A percentile compares a stretch with the other conserved stretches of the same genome.
phyloP scores from a whole-genome alignment of 2,113 vertebrate species.

The Tauraco erythrolophus region DNA sequence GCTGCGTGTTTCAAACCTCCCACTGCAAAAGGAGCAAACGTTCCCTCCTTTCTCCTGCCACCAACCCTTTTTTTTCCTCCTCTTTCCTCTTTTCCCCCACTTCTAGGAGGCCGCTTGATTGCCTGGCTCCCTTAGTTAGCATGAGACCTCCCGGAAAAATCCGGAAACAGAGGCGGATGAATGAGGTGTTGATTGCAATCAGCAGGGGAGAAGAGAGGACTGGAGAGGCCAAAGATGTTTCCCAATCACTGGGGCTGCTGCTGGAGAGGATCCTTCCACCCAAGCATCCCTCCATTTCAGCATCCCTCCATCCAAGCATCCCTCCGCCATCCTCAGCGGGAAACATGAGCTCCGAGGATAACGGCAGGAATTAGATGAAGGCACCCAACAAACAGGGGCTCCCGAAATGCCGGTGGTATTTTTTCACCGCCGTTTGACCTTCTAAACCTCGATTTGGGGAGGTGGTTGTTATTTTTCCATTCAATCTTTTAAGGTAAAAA shows the following conservation, averaged over 20 bases:
- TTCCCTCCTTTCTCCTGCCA: neutral
- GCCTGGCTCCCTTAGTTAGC: slow-evolving; percentile 49
- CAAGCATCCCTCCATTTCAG: too few species aligned
- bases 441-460: slow-evolving; percentile 61
- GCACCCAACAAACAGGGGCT: neutral
- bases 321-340: neutral
- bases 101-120: slow-evolving; percentile 43
- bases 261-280: neutral
- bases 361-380: neutral
- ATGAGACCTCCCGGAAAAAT: slow-evolving; percentile 38
- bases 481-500: slow-evolving; percentile 68
- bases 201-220: slow-evolving; percentile 38
- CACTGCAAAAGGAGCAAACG: neutral
- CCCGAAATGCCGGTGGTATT: too few species aligned
- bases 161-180: slow-evolving; percentile 59
- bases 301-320: too few species aligned
- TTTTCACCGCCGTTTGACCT: too few species aligned
- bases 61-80: neutral
- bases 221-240: slow-evolving; percentile 11
- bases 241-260: neutral
- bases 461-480: slow-evolving; percentile 51
- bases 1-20: neutral
- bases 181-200: slow-evolving; percentile 76
- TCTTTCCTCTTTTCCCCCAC: neutral
- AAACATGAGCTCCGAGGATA: neutral